Evolutionary conservation across 2,888 invertebrate genomes (phyloP).

Genomic region (Drosophila anomalipes): DNA sequence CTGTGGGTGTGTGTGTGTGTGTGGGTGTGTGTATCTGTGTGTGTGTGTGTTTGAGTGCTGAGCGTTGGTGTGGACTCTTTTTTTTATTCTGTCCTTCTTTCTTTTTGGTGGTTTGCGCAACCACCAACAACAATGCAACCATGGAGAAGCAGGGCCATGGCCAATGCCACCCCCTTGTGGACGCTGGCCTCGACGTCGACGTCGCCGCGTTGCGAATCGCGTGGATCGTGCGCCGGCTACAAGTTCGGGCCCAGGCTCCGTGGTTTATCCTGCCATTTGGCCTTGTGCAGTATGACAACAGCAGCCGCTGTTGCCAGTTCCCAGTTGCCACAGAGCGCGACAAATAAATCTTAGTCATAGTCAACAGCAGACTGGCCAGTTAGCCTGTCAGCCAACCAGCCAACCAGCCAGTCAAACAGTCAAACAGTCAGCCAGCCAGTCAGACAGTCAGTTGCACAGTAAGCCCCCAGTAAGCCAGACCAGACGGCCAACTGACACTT

Average conservation of each 20-base stretch:
- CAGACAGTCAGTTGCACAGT: conserved; percentile 27
- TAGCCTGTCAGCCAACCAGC: conserved; percentile 34
- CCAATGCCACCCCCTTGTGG: conserved; percentile 69
- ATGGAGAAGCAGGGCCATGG: conserved; percentile 49
- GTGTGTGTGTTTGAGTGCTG: conserved; percentile 24
- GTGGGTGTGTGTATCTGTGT: conserved; percentile 25
- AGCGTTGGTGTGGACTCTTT: conserved; percentile 26
- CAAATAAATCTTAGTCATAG: conserved; percentile 81
- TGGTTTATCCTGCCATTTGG: conserved; percentile 84
- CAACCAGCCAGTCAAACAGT: conserved; percentile 26
- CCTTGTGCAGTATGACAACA: conserved; percentile 83
- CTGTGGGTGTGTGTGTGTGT: conserved; percentile 21
- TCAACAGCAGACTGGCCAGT: conserved; percentile 51
- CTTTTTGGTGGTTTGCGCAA: conserved; percentile 67
- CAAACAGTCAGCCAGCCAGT: conserved; percentile 21
- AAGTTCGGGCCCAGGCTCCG: conserved; percentile 80
- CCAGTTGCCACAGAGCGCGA: conserved; percentile 67
- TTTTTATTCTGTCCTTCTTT: conserved; percentile 30
- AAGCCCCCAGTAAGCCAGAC: conserved; percentile 29
- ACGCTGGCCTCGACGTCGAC: conserved; percentile 40
- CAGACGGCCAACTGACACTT: conserved; percentile 57
- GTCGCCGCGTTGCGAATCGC: conserved; percentile 24
- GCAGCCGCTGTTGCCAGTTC: conserved; percentile 84
- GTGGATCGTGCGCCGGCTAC: conserved; percentile 52
- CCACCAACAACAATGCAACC: conserved; percentile 59